phyloP scores from a whole-genome alignment of 2,113 vertebrate species.

The Macaca nemestrina region DNA sequence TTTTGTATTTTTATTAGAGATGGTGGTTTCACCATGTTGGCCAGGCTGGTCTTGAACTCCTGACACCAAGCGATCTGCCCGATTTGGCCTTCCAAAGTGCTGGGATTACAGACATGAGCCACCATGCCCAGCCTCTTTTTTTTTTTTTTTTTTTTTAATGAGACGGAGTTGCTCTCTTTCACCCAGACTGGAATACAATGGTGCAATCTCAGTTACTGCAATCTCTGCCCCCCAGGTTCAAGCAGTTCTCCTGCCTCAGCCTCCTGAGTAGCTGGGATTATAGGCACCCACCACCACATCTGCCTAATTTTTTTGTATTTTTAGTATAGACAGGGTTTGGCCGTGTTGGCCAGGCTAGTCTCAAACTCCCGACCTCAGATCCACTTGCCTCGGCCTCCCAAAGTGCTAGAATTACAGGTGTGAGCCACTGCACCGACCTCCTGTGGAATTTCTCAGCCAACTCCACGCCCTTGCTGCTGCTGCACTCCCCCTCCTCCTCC shows the following conservation, averaged over 20 bases:
- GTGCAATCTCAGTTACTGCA: no score
- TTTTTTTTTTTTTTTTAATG: background rate
- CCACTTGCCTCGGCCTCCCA: background rate
- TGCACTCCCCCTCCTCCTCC: no score
- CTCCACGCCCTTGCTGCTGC: no score
- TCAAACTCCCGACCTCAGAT: background rate
- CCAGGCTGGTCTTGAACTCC: background rate
- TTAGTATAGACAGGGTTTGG: background rate
- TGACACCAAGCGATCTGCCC: fast-evolving
- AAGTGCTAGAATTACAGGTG: background rate
- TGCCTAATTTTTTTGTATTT: background rate
- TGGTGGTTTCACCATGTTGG: background rate
- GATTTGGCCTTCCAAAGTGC: no score
- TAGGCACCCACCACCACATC: background rate
- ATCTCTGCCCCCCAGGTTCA: no score
- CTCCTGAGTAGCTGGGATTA: background rate
- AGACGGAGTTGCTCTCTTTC: no score
- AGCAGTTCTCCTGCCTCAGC: background rate
- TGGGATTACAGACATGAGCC: no score
- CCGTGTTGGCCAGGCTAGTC: background rate
- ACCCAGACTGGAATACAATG: no score
- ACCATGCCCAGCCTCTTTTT: no score
- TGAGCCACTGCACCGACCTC: background rate
- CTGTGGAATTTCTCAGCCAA: no score
- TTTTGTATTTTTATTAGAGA: background rate